phyloP scores from a whole-genome alignment of 2,113 vertebrate species.

The Brevimyrus niger region DNA sequence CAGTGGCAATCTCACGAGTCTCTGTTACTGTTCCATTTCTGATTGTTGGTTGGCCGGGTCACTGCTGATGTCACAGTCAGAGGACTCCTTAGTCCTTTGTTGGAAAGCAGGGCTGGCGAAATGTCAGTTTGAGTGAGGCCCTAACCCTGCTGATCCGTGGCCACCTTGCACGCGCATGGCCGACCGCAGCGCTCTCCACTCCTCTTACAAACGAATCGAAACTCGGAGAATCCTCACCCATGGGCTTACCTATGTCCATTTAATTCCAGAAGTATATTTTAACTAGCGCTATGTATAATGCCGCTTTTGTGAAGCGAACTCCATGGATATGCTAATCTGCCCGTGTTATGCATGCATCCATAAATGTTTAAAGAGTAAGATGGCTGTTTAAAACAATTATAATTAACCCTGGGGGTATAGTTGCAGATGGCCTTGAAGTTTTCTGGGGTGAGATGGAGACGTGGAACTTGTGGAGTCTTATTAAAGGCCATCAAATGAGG shows the following conservation, averaged over 20 bases:
- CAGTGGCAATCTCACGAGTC: not conserved
- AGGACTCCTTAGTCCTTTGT: not conserved
- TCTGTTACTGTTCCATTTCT: not conserved
- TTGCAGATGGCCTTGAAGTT: conserved; percentile 44
- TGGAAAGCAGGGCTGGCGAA: not conserved
- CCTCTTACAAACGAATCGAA: not conserved
- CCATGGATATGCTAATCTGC: conserved; percentile 51
- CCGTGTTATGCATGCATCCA: conserved; percentile 55
- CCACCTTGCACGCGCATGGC: not conserved
- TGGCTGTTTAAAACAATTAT: conserved; percentile 61
- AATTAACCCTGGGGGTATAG: conserved; percentile 63
- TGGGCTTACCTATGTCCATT: not conserved
- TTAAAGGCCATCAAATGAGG: conserved; percentile 54
- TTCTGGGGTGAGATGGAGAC: conserved; percentile 36
- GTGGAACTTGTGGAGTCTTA: conserved; percentile 40
- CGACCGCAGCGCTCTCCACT: not conserved
- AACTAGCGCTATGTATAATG: not conserved
- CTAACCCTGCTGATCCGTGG: not conserved
- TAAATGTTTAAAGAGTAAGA: conserved; percentile 64
- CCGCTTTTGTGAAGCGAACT: conserved; percentile 28
- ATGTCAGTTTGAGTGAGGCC: not conserved
- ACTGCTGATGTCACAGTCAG: not conserved
- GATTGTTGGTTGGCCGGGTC: not conserved
- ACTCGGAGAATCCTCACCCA: not conserved
- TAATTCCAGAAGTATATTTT: not conserved